Base-by-base conservation (phyloP, 2,888 invertebrate species). In the Morpho helenor region DNA sequence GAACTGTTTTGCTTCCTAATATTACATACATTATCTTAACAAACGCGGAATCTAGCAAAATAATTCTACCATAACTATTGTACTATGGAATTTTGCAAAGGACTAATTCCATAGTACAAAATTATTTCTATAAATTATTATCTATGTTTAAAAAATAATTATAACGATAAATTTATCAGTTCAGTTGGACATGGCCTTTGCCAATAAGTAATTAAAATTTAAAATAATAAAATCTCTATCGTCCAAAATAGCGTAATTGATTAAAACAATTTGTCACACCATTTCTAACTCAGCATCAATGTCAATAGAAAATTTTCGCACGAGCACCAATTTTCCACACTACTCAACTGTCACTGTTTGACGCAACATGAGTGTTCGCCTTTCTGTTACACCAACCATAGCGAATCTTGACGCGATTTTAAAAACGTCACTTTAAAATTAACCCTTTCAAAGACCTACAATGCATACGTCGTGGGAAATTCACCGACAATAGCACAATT, bases 351-450 rank as follows among this genome's bases (percentile, higher is more conserved):
- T 86, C 84, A 81, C 71, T 69, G 73, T 69, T 76, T 84, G 83
- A 86, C 79, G 86, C 85, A 87, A 88, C 71, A 67, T 68, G 69
- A 80, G 74, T 73, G 74, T 68, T 68, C 69, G 68, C 67, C 72
- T 74, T 72, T 76, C 68, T 66, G 69, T 68, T 68, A 71, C 73
- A 83, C 82, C 79, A 71, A 82, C 81, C 82, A 79, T 76, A 70
- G 73, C 87, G 57, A 84, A 89, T 82, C 62, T 58, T 79, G 82
- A 83, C 81, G 77, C 68, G 79, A 83, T 78, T 88, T 88, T 84
- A 77, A 87, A 88, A 84, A 77, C 79, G 82, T 80, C 80, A 79
- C 73, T 82, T 80, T 76, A 72, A 72, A 79, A 75, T 75, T 75
- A 82, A 86, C 87, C 87, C 85, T 84, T 88, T 84, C 71, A 70